Base-by-base conservation (phyloP, 35 echinoderm and acorn worm species). In the Diadema setosum region DNA sequence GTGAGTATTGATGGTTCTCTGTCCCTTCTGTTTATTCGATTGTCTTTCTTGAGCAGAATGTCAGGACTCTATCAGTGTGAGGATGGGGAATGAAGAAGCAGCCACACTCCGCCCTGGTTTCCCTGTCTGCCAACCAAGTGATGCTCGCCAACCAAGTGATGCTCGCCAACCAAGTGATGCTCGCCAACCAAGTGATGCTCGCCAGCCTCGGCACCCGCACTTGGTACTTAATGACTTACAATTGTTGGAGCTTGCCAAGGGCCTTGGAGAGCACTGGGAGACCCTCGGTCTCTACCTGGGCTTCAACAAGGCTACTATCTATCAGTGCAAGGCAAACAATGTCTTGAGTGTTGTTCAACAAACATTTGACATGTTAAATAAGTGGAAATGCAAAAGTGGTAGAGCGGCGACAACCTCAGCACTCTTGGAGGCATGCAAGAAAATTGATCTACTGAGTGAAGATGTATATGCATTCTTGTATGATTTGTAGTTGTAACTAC, bases 311-410 rank as follows among this genome's bases (percentile, higher is more conserved):
- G 73, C 73, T 25, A 36, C 37, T 36, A 78, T 78, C 40, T 78
- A 78, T 0, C 73, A 78, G 73, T 78, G 73, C 35, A 78, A 78
- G 37, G 73, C 39, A n/a, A 44, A 78, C 73, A 78, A 78, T 24
- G 44, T 21, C 39, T 78, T 35, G 34, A 78, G 37, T 16, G 44
- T 21, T 36, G 27, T 41, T 7, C 16, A 20, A 8, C 73, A 78
- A 41, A 44, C 44, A 26, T 78, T 78, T 78, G 73, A 78, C 20
- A 78, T 78, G 73, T 21, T 78, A 0, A 41, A 78, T 41, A 78
- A 78, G 73, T 78, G 73, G 73, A 78, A 78, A n/a, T 78, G 73
- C n/a, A 78, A 41, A 24, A 34, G 37, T 14, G 73, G 73, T 21
- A 39, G 37, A 16, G 37, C 39, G 21, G 73, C 73, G 17, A 78